Conservation (phyloP, 2,888 invertebrate genomes). For the Nephrocerus scutellatus region DNA sequence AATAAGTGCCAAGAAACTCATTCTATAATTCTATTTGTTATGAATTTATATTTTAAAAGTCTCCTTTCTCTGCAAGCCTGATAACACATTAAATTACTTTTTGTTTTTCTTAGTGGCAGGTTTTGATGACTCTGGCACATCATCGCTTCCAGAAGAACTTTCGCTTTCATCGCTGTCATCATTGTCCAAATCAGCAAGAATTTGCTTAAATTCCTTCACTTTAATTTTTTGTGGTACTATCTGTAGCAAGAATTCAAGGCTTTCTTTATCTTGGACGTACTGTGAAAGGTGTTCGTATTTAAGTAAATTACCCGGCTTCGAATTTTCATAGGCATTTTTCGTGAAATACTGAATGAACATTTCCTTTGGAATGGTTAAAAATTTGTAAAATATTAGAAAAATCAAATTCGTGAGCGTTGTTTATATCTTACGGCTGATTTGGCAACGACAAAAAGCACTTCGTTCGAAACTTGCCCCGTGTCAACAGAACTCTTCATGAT, state of each 20-base stretch:
- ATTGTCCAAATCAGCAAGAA: constrained; percentile 26
- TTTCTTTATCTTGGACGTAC: constrained; percentile 33
- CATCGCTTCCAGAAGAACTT: too few relatives aligned
- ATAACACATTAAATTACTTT: too few relatives aligned
- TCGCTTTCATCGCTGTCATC: constrained; percentile 19
- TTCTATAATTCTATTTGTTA: too few relatives aligned
- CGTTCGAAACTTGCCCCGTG: constrained; percentile 38
- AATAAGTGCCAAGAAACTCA: too few relatives aligned
- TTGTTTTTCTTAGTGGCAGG: too few relatives aligned
- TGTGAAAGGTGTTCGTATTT: constrained; percentile 41
- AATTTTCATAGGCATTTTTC: constrained; percentile 31
- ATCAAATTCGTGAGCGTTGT: neutral
- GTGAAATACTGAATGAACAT: constrained; percentile 41
- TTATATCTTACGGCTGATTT: constrained; percentile 31
- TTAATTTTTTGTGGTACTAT: constrained; percentile 44
- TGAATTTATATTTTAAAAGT: too few relatives aligned
- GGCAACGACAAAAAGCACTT: constrained; percentile 38
- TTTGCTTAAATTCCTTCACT: constrained; percentile 39
- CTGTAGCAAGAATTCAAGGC: constrained; percentile 40
- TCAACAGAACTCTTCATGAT: constrained; percentile 45
- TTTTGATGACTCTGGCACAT: too few relatives aligned
- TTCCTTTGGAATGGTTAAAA: constrained; percentile 29
- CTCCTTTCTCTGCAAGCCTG: too few relatives aligned
- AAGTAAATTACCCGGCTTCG: constrained; percentile 25
- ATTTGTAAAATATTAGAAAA: neutral